Base-by-base conservation (phyloP, 2,113 vertebrate genomes). In the Notarius quadriscutis region DNA sequence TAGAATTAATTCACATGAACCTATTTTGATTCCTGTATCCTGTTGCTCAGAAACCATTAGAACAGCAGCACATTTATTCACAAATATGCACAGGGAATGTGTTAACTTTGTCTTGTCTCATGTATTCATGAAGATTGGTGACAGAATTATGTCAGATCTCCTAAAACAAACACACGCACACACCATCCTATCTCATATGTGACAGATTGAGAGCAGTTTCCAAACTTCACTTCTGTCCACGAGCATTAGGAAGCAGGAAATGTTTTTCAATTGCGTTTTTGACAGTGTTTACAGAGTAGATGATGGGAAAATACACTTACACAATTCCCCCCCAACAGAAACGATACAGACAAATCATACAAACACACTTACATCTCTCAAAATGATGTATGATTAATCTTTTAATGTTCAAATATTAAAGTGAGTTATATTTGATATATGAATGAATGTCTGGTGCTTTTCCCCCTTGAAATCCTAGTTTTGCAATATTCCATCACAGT, bases 131-230 rank as follows among this genome's bases (percentile, higher is more conserved):
- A 55, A 2, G 41, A 34, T 9, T 88, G 18, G 22, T 48, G 84
- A 83, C 80, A 48, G 60, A 86, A 86, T 74, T 78, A 65, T 86
- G 85, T 50, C 81, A 65, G 14, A 75, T n/a, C 67, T 0, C 30
- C 55, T 20, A n/a, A 69, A 41, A 69, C 48, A 75, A 27, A 6
- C 15, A 25, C 30, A 84, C n/a, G 34, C 74, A n/a, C 74, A 53
- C 75, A 77, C 75, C 11, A 4, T 55, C 27, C 58, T 51, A 22
- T 57, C 81, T 48, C 63, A 60, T 53, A 30, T 86, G 90, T 94
- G 94, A 94, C 94, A 94, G 93, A 94, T 94, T 94, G 93, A 94
- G 94, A 94, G 91, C 93, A 94, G 90, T 92, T 92, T 92, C 89
- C 83, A 30, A 94, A 93, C 92, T 93, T 93, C 92, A 93, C 93